phyloP scores from a whole-genome alignment of 2,888 invertebrate genomes.

The Sinotaia quadrata region DNA sequence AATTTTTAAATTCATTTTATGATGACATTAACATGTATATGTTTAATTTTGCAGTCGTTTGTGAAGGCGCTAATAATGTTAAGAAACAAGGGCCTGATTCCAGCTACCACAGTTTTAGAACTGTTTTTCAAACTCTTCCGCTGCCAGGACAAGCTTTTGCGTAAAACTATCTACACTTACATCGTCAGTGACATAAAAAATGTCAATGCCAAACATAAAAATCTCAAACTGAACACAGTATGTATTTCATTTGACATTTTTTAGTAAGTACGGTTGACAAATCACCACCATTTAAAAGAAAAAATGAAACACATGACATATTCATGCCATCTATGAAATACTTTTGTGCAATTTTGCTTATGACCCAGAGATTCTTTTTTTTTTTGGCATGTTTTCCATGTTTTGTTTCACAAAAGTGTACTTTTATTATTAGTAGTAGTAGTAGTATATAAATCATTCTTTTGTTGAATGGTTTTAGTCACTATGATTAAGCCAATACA shows the following conservation, averaged over 20 bases:
- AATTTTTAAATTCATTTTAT: not conserved
- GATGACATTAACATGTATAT: not conserved
- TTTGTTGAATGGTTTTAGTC: too few species aligned
- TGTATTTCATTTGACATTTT: constrained; percentile 31
- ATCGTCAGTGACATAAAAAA: constrained; percentile 96
- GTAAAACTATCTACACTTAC: constrained; percentile 90
- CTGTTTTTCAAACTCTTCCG: constrained; percentile 92
- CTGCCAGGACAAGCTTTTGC: constrained; percentile 90
- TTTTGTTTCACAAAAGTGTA: too few species aligned
- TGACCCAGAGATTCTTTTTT: too few species aligned
- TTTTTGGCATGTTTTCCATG: too few species aligned
- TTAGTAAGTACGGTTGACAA: too few species aligned
- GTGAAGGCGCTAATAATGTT: constrained; percentile 94
- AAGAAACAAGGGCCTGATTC: constrained; percentile 91
- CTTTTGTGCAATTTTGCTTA: too few species aligned
- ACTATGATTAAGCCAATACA: too few species aligned
- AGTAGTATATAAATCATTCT: too few species aligned
- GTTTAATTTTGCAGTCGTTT: constrained; percentile 77
- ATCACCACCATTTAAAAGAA: not conserved
- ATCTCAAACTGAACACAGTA: constrained; percentile 86
- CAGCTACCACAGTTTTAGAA: constrained; percentile 88
- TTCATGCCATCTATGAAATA: too few species aligned
- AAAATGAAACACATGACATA: constrained; percentile 4
- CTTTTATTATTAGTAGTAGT: too few species aligned
- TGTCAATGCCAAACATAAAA: constrained; percentile 92